Conservation (phyloP, 2,113 vertebrate species). For the Tretioscincus oriximinensis region DNA sequence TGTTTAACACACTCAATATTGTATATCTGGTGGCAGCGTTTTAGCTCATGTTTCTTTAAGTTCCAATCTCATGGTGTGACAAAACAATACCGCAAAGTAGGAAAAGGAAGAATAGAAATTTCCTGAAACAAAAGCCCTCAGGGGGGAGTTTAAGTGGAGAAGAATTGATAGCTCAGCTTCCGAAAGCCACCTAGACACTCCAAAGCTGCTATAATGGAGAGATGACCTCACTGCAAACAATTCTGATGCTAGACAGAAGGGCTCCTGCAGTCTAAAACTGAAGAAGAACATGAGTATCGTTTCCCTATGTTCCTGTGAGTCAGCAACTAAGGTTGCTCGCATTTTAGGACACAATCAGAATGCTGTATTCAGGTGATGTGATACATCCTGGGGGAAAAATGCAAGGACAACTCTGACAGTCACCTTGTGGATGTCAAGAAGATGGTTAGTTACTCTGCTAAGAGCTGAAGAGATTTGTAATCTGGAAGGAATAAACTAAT, state of each 20-base stretch:
- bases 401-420: conserved; percentile 6
- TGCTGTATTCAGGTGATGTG: background rate
- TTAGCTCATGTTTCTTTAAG: background rate
- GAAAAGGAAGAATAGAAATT: conserved; percentile 32
- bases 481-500: background rate
- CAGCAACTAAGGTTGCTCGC: conserved; percentile 11
- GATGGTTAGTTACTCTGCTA: background rate
- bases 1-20: background rate
- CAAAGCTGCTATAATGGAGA: conserved; percentile 44
- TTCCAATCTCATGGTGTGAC: conserved; percentile 23
- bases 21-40: background rate
- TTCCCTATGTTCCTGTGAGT: conserved; percentile 3
- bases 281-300: background rate
- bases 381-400: background rate
- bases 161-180: conserved; percentile 50
- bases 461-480: background rate
- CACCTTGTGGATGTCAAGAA: conserved; percentile 6
- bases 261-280: conserved; percentile 10
- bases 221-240: conserved; percentile 61
- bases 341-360: background rate
- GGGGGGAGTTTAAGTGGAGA: conserved; percentile 20
- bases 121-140: conserved; percentile 57
- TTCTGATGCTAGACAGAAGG: conserved; percentile 43
- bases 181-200: conserved; percentile 38
- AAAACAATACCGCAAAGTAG: conserved; percentile 21